Percentiles rank a stretch among this genome's conserved stretches.
Conservation (phyloP, 2,113 vertebrate genomes). For the Oostethus manadensis region DNA sequence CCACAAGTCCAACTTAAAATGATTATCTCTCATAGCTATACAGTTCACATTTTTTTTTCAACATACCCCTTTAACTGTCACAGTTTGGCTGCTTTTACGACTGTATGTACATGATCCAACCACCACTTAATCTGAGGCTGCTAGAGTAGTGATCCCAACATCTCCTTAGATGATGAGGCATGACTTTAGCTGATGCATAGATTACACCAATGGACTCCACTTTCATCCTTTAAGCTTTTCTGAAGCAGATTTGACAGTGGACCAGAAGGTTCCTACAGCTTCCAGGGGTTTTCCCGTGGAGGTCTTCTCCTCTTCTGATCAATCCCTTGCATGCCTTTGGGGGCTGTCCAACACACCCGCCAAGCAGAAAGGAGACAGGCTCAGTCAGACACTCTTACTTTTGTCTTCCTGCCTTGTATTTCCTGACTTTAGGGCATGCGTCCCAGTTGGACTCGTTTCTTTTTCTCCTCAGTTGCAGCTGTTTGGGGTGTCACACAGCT, state of each 20-base stretch:
- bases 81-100: constrained; percentile 11
- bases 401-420: too few species aligned
- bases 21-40: constrained; percentile 22
- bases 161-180: constrained; percentile 31
- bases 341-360: constrained; percentile 52
- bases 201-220: constrained; percentile 38
- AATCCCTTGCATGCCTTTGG: constrained; percentile 54
- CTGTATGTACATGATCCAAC: constrained; percentile 4
- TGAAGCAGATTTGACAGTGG: constrained; percentile 36
- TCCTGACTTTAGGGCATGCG: constrained; percentile 46
- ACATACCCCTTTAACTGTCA: constrained; percentile 3
- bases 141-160: constrained; percentile 26
- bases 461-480: constrained; percentile 53
- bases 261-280: constrained; percentile 51
- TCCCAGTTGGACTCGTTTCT: constrained; percentile 58
- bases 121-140: constrained; percentile 13
- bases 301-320: constrained; percentile 51
- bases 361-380: constrained; percentile 34
- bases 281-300: constrained; percentile 44
- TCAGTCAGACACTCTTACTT: constrained; percentile 58
- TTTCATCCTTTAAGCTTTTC: constrained; percentile 45
- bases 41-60: constrained; percentile 25
- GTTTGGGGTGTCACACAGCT: constrained; percentile 40
- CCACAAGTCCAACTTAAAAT: constrained; percentile 53
- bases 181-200: constrained; percentile 27